Conservation (phyloP, 2,797 vertebrate genomes). For the Enteromius radiatus region DNA sequence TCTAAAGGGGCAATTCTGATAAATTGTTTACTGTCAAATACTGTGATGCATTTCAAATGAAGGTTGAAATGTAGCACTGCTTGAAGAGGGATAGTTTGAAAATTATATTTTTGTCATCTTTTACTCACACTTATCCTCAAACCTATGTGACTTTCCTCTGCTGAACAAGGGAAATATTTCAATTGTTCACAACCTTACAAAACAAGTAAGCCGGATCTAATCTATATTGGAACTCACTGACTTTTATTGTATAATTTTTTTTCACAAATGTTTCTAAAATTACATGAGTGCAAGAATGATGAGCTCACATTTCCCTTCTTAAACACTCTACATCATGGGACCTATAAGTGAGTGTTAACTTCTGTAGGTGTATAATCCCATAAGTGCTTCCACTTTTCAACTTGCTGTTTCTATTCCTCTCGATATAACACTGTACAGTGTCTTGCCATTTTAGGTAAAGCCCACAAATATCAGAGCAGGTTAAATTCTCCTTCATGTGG, state of each 20-base stretch:
- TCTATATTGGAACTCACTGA: background rate
- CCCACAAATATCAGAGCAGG: slow-evolving; percentile 28
- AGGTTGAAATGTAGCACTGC: background rate
- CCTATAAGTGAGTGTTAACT: background rate
- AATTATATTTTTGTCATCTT: background rate
- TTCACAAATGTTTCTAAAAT: background rate
- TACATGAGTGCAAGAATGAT: background rate
- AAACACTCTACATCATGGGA: background rate
- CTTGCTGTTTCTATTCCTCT: background rate
- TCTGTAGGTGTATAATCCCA: background rate
- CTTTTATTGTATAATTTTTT: background rate
- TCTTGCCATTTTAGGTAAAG: background rate
- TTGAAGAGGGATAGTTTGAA: background rate
- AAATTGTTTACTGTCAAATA: slow-evolving; percentile 26
- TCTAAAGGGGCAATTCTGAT: background rate
- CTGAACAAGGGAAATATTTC: background rate
- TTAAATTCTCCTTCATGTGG: slow-evolving; percentile 37
- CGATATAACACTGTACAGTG: background rate
- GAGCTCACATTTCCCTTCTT: background rate
- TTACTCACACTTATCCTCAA: background rate
- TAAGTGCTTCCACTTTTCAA: background rate
- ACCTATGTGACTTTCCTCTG: background rate
- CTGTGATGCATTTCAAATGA: slow-evolving; percentile 28
- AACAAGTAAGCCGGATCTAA: background rate
- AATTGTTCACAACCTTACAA: background rate